Evolutionary conservation across 2,113 vertebrate species (phyloP).

Genomic region (Polyodon spathula): DNA sequence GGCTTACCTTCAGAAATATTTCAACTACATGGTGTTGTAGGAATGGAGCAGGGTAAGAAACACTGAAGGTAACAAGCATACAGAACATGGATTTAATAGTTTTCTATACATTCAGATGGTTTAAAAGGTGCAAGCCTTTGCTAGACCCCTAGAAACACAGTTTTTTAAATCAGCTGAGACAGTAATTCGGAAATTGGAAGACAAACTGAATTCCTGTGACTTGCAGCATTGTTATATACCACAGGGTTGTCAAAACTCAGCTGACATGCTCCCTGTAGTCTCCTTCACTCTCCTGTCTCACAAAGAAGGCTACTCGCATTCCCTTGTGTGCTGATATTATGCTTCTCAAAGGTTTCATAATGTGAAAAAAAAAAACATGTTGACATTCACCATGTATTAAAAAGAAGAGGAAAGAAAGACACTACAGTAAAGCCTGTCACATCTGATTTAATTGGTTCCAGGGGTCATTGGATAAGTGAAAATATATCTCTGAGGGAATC

Average conservation of each 20-base stretch:
- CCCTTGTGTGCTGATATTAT: background rate
- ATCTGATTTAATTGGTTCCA: too few relatives aligned
- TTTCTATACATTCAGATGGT: too few relatives aligned
- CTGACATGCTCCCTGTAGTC: slow-evolving; percentile 3
- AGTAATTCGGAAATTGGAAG: slow-evolving; percentile 31
- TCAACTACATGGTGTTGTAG: too few relatives aligned
- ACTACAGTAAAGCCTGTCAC: too few relatives aligned
- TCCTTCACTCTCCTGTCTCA: background rate
- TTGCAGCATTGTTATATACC: background rate
- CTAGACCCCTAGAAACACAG: background rate
- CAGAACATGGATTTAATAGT: background rate
- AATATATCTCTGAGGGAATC: too few relatives aligned
- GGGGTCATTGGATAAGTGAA: too few relatives aligned
- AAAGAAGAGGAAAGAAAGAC: too few relatives aligned
- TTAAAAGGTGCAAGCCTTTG: too few relatives aligned
- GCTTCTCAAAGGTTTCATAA: slow-evolving; percentile 2
- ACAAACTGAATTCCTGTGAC: slow-evolving; percentile 15
- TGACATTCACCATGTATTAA: background rate
- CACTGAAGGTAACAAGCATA: too few relatives aligned
- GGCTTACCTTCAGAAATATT: too few relatives aligned
- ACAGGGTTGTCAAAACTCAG: background rate
- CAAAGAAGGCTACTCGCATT: background rate
- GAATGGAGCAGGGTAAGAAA: too few relatives aligned
- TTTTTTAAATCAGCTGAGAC: slow-evolving; percentile 11
- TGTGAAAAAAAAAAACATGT: background rate